Evolutionary conservation across 2,888 invertebrate species (phyloP), one percentile per base, ranked within the genome.

Genomic region (Tetragonula carbonaria): DNA sequence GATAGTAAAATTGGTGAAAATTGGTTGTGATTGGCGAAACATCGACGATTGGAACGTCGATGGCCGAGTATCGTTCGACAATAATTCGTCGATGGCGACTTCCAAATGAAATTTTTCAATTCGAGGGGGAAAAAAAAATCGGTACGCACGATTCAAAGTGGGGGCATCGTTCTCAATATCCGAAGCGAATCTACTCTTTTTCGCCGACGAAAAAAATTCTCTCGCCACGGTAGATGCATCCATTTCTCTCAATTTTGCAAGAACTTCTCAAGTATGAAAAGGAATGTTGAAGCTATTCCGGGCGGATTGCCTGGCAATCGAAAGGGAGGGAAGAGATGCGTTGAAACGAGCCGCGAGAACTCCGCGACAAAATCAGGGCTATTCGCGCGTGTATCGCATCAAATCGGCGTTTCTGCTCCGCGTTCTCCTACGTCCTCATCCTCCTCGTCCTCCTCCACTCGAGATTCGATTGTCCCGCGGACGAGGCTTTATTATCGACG

Each of bases 401-500:
- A 70, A 55, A 65, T 70, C 80, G 55, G 33, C 33, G 33, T 33
- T 33, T 33, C 33, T 33, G 33, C 33, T 33, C 63, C 55, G 23
- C 50, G 65, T 71, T 14, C 76, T 33, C 63, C 72, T 33, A 33
- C 18, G n/a, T 11, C 21, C 63, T 59, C 2, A 23, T 23, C 18
- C 18, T 18, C 16, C 21, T 5, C 13, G 21, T 38, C 33, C 18
- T 57, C 8, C 66, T 51, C 33, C 23, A 28, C 18, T 21, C 33
- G 23, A 57, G 28, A 76, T 67, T 68, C 81, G 82, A 82, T 84
- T 72, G 82, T 63, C 78, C 78, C 74, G 80, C 21, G 84, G 71
- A 79, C 84, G 51, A 77, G 77, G 76, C 81, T 87, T 86, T 86
- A 84, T 86, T 87, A 87, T 87, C 86, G 75, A 57, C 75, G 57